Conservation (phyloP, 2,113 vertebrate genomes). For the Catharus fuscescens region DNA sequence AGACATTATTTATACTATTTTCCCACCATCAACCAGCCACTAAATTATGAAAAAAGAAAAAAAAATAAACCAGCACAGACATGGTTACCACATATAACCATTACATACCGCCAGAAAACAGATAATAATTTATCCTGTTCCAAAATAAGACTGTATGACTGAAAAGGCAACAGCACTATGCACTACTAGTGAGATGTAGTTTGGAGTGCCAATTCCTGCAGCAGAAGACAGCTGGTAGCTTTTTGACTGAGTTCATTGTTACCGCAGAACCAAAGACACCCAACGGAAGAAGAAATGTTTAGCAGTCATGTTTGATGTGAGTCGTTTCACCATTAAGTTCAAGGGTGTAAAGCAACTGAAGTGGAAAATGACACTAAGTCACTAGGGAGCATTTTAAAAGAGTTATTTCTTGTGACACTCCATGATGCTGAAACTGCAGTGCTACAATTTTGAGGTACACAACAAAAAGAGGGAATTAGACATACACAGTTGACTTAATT, state of each 20-base stretch:
- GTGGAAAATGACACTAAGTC: slow-evolving; percentile 19
- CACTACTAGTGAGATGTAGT: background rate
- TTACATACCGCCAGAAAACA: background rate
- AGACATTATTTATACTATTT: background rate
- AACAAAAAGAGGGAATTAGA: background rate
- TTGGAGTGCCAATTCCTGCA: background rate
- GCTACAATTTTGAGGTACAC: background rate
- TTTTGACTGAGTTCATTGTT: background rate
- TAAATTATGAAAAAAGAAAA: background rate
- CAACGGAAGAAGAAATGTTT: background rate
- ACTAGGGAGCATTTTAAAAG: background rate
- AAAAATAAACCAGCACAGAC: background rate
- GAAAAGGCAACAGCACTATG: background rate
- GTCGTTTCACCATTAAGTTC: background rate
- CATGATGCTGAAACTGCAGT: background rate
- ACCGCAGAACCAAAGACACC: background rate
- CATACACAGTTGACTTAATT: background rate
- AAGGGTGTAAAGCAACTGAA: background rate
- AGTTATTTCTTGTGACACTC: background rate
- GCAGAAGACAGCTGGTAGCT: background rate
- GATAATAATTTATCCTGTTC: background rate
- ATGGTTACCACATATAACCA: background rate
- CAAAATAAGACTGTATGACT: background rate
- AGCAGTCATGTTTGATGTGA: background rate
- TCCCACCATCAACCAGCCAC: background rate